phyloP scores from a whole-genome alignment of 2,888 invertebrate genomes.

The Hermaeophaga mercurialis region DNA sequence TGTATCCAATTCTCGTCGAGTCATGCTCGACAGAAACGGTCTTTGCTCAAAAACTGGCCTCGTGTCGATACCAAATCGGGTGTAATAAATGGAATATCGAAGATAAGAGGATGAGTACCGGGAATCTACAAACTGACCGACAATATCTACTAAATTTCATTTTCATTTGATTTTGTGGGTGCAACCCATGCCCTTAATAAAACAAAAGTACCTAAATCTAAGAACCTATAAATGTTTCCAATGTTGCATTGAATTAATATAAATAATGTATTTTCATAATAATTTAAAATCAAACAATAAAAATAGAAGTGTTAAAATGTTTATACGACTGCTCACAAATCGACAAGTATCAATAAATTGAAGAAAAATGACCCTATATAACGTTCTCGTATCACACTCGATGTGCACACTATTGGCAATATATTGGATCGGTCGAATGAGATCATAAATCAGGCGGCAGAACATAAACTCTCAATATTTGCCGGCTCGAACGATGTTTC shows the following conservation, averaged over 20 bases:
- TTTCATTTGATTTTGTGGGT: no score
- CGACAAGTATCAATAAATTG: constrained; percentile 21
- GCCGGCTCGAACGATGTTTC: constrained; percentile 45
- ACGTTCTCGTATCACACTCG: constrained; percentile 25
- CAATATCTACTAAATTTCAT: no score
- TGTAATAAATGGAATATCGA: constrained; percentile 25
- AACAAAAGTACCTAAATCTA: no score
- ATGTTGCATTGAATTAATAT: no score
- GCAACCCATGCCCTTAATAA: no score
- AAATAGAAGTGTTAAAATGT: background rate
- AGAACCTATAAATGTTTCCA: no score
- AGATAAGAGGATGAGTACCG: background rate
- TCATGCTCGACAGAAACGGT: constrained; percentile 46
- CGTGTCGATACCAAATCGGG: constrained; percentile 49
- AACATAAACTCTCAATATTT: constrained; percentile 47
- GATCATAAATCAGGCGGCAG: constrained; percentile 41
- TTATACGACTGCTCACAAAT: constrained; percentile 16
- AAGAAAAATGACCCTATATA: constrained; percentile 30
- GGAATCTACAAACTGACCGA: background rate
- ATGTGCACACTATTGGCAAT: constrained; percentile 31
- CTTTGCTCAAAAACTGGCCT: constrained; percentile 47
- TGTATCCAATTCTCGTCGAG: constrained; percentile 47
- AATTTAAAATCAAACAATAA: background rate
- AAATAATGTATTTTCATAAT: no score
- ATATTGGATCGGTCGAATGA: constrained; percentile 31